Evolutionary conservation across 2,113 vertebrate genomes (phyloP).

Genomic region (Alectura lathami): DNA sequence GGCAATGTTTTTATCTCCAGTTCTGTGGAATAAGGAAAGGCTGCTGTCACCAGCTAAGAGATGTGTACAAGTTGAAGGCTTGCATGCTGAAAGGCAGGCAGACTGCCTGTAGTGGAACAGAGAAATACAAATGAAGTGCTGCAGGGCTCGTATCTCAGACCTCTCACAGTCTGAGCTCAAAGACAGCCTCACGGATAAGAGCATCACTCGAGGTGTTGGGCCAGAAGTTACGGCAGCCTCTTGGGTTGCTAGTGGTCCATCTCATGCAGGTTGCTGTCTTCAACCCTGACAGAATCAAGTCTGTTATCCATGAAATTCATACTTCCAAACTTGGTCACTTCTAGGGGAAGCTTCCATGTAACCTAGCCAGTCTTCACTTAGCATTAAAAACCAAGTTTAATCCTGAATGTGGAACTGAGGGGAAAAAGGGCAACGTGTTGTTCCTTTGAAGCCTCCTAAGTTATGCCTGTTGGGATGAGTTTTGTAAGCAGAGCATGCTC

Average conservation of each 20-base stretch:
- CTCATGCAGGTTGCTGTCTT: background rate
- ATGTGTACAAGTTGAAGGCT: background rate
- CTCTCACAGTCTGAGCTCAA: background rate
- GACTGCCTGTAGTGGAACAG: background rate
- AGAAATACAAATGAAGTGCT: background rate
- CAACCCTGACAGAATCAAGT: background rate
- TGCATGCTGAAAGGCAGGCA: background rate
- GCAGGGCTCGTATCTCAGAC: background rate
- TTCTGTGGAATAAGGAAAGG: background rate
- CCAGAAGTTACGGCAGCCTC: background rate
- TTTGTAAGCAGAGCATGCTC: background rate
- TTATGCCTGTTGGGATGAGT: background rate
- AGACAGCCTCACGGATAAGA: background rate
- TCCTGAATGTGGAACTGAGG: background rate
- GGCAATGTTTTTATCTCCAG: background rate
- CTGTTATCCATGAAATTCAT: background rate
- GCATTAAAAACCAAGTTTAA: background rate
- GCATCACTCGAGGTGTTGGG: background rate
- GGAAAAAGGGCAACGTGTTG: background rate
- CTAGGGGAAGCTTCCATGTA: background rate
- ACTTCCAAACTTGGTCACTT: background rate
- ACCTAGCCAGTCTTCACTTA: background rate
- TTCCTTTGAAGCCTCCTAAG: background rate
- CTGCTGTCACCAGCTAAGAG: background rate
- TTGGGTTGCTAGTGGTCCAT: background rate